These are phyloP conservation scores for Vannuccia rotundouncinata DNA, from an alignment of 2,888 invertebrate species.

Conservation along the genomic window DNA sequence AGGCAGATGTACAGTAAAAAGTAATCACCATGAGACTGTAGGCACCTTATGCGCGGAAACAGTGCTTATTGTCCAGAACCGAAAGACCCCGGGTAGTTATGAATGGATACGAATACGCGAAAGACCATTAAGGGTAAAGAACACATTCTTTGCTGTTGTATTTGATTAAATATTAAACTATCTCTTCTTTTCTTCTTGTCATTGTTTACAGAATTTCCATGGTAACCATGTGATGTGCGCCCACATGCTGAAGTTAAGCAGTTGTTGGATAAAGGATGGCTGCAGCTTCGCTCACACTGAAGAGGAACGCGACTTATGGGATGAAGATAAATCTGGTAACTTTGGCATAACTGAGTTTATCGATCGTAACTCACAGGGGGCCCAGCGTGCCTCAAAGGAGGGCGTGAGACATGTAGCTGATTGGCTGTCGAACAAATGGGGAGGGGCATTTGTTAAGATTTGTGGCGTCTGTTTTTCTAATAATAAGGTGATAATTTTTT, in stretches of 20 bases:
- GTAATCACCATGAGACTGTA: neutral
- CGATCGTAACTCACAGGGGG: conserved; percentile 42
- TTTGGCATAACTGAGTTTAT: conserved; percentile 50
- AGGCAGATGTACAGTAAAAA: neutral
- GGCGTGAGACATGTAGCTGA: neutral
- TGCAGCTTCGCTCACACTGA: conserved; percentile 50
- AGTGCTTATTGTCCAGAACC: neutral
- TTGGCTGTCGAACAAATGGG: neutral
- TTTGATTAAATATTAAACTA: neutral
- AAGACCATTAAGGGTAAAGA: neutral
- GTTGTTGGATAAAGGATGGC: conserved; percentile 42
- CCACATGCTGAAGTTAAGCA: neutral
- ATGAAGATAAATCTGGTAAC: conserved; percentile 46
- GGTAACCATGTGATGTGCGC: neutral
- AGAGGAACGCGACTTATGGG: conserved; percentile 48
- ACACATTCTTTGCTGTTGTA: no score
- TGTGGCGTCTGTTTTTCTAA: neutral
- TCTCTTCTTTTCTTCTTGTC: neutral
- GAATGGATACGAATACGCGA: neutral
- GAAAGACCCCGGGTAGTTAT: neutral
- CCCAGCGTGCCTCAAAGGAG: neutral
- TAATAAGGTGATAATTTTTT: no score
- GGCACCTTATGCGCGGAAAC: neutral
- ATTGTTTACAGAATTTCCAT: neutral
- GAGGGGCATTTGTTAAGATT: neutral